Percentiles rank a stretch among this genome's conserved stretches.
These are phyloP conservation scores for Leptinotarsa texana DNA, from an alignment of 1,140 invertebrate genomes.

Conservation along the genomic window DNA sequence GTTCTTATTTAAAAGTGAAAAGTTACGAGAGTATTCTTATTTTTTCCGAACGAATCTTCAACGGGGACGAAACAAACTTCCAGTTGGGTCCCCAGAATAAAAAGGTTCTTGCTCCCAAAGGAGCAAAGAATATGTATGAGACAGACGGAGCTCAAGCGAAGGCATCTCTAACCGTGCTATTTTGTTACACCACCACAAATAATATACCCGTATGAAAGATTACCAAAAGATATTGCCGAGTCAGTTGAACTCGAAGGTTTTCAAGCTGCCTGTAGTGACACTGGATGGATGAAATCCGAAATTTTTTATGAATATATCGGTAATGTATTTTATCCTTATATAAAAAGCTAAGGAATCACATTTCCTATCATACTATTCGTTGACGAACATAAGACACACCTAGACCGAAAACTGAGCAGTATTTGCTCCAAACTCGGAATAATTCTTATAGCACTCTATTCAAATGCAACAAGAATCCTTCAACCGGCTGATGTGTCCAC, in stretches of 20 bases:
- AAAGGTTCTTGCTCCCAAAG: constrained; percentile 44
- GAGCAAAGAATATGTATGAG: constrained; percentile 43
- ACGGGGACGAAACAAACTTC: too few species aligned
- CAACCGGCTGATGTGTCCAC: constrained; percentile 49
- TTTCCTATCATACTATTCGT: constrained; percentile 41
- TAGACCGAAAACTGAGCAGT: constrained; percentile 41
- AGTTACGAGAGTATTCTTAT: too few species aligned
- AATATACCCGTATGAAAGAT: constrained; percentile 23
- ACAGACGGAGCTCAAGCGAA: constrained; percentile 44
- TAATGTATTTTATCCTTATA: constrained; percentile 51
- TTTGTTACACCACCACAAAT: constrained; percentile 34
- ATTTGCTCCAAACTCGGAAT: constrained; percentile 49
- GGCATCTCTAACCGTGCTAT: constrained; percentile 47
- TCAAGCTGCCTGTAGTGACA: constrained; percentile 48
- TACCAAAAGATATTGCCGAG: not conserved
- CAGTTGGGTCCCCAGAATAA: too few species aligned
- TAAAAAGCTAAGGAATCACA: constrained; percentile 37
- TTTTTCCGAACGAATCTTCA: too few species aligned
- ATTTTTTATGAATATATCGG: constrained; percentile 54
- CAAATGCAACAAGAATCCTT: constrained; percentile 49
- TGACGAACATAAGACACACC: constrained; percentile 47
- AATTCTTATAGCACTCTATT: constrained; percentile 46
- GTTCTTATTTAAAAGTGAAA: too few species aligned
- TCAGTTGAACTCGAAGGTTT: constrained; percentile 46
- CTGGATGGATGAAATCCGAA: constrained; percentile 54